phyloP scores from a whole-genome alignment of 2,888 invertebrate species.

The Scotopteryx bipunctaria region DNA sequence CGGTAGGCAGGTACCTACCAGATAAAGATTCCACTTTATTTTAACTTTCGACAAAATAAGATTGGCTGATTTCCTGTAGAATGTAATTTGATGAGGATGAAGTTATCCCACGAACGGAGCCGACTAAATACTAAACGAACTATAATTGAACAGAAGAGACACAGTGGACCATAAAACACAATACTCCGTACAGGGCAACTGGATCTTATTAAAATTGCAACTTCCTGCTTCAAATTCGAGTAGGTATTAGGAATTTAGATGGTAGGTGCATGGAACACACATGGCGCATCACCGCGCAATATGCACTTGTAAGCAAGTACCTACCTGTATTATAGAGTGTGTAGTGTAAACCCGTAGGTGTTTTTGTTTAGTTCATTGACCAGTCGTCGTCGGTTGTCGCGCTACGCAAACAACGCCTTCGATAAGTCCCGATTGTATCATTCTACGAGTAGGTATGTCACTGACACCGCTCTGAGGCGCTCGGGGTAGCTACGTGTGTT shows the following conservation, averaged over 20 bases:
- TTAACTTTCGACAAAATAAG: conserved; percentile 7
- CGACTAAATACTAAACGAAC: not conserved
- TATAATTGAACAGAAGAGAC: not conserved
- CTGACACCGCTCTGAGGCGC: conserved; percentile 53
- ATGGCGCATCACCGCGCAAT: conserved; percentile 33
- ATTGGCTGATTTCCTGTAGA: conserved; percentile 15
- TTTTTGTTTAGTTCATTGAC: conserved; percentile 82
- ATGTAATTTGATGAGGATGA: conserved; percentile 4
- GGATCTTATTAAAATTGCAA: too few species aligned
- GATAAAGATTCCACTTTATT: conserved; percentile 17
- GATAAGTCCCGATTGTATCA: conserved; percentile 79
- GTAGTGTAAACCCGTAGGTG: conserved; percentile 66
- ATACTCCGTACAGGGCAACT: too few species aligned
- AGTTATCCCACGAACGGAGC: not conserved
- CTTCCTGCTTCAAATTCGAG: too few species aligned
- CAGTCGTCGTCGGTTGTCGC: conserved; percentile 66
- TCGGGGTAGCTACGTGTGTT: conserved; percentile 23
- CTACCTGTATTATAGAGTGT: too few species aligned
- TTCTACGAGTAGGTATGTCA: conserved; percentile 56
- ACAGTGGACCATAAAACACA: not conserved
- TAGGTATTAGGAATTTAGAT: not conserved
- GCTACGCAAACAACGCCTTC: conserved; percentile 77
- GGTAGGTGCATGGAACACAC: conserved; percentile 3
- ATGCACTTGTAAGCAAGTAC: conserved; percentile 46
- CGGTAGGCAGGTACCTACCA: conserved; percentile 1